Evolutionary conservation across 2,113 vertebrate genomes (phyloP).

Genomic region (Neolamprologus variostigma): DNA sequence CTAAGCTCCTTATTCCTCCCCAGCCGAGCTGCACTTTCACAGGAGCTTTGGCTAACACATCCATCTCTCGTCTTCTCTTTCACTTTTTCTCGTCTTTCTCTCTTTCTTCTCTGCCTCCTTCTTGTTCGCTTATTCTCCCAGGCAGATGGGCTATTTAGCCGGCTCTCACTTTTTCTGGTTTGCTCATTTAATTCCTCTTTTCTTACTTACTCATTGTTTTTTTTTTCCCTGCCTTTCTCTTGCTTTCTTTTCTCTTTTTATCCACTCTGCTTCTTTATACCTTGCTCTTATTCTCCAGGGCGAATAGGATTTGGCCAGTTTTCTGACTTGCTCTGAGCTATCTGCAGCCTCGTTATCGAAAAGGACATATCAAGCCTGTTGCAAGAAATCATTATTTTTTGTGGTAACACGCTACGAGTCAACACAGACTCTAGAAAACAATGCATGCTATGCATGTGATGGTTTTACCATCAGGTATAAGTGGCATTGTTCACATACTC

Average conservation of each 20-base stretch:
- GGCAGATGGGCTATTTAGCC: constrained; percentile 24
- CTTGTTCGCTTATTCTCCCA: constrained; percentile 22
- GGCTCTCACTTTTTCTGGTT: neutral
- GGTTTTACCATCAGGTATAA: neutral
- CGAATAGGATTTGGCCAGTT: neutral
- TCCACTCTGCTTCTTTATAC: neutral
- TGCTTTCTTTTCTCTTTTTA: neutral
- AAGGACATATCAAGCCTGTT: neutral
- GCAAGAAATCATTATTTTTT: neutral
- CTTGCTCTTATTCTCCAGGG: neutral
- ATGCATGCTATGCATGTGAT: neutral
- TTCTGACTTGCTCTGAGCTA: neutral
- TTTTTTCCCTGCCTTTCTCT: neutral
- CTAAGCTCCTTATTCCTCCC: constrained; percentile 62
- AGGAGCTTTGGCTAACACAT: constrained; percentile 30
- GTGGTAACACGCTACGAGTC: neutral
- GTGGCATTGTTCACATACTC: neutral
- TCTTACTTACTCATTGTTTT: neutral
- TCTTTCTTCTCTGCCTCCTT: neutral
- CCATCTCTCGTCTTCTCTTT: neutral
- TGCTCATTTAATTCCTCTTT: constrained; percentile 1
- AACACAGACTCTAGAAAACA: neutral
- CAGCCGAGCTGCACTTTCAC: constrained; percentile 30
- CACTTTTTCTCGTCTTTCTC: neutral
- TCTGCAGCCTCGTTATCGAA: neutral